phyloP scores from a whole-genome alignment of 2,797 vertebrate genomes.

The Hozukius guyotensis region DNA sequence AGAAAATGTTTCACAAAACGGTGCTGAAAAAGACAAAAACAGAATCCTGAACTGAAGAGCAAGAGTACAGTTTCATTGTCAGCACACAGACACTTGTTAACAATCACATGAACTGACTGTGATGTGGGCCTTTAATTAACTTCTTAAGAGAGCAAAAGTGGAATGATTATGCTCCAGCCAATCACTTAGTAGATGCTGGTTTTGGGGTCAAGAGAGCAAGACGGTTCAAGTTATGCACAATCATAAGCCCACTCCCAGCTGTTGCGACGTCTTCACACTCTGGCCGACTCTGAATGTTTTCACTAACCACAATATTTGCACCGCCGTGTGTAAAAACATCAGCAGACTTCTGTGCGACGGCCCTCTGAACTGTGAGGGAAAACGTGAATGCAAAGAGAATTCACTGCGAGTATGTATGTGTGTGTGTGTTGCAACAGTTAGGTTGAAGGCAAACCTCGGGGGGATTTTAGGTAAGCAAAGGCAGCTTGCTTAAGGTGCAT shows the following conservation, averaged over 20 bases:
- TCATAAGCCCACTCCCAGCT: conserved; percentile 65
- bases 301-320: conserved; percentile 74
- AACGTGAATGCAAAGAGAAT: conserved; percentile 40
- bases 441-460: conserved; percentile 54
- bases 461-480: conserved; percentile 73
- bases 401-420: neutral
- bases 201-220: conserved; percentile 63
- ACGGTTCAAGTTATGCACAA: conserved; percentile 64
- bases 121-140: conserved; percentile 41
- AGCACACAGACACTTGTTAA: conserved; percentile 19
- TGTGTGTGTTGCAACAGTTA: conserved; percentile 21
- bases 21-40: neutral
- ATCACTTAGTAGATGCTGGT: conserved; percentile 41
- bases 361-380: conserved; percentile 54
- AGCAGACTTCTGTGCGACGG: conserved; percentile 48
- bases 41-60: neutral
- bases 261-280: conserved; percentile 57
- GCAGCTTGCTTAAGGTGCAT: conserved; percentile 71
- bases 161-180: conserved; percentile 42
- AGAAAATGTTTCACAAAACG: neutral
- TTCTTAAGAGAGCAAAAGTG: conserved; percentile 33
- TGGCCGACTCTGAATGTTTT: conserved; percentile 56
- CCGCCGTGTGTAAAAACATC: conserved; percentile 72
- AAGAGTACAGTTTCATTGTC: neutral
- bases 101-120: conserved; percentile 39